Base-by-base conservation (phyloP, 2,888 invertebrate genomes). In the Philhelius pedissequus region DNA sequence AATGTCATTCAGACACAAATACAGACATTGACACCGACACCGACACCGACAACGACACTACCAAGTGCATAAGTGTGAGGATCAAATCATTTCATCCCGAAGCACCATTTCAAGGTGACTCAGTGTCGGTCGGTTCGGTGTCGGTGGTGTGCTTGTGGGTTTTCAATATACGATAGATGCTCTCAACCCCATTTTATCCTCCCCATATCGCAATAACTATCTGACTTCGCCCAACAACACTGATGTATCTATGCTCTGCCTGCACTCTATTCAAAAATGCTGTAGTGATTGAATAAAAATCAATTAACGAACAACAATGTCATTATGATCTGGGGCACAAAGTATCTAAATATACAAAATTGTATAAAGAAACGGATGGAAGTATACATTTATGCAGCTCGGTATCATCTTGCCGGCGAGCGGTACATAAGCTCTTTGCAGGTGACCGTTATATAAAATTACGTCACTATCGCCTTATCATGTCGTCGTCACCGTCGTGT, bases 261-360 rank as follows among this genome's bases (percentile, higher is more conserved):
- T 45, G 54, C 9, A 35, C 20, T 20, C 18, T 56, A 0, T 48
- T 25, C 22, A 20, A 20, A 32, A 6, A 35, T 18, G 15, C 9
- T 20, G 15, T 4, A 32, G 20, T 62, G 64, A 81, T 76, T 76
- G 70, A 81, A 81, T 71, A 66, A 81, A 81, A 81, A 81, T 81
- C 81, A 77, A 81, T 81, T 81, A 77, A 71, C 58, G 58, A 66
- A 58, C 58, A 18, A 81, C 76, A 77, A 81, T 81, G 81, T 60
- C 69, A 70, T 80, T 70, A 70, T 70, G 62, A 62, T 64, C 54
- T 75, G 69, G 62, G 62, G 25, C 75, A 75, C 27, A 38, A 35
- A 66, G 64, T 54, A 48, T 76, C 76, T 81, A 81, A 76, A 81
- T 70, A 76, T 58, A 81, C 22, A 25, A 38, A 38, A 9, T 22